phyloP scores from a whole-genome alignment of 1,140 invertebrate genomes.

The Drosophila subobscura region DNA sequence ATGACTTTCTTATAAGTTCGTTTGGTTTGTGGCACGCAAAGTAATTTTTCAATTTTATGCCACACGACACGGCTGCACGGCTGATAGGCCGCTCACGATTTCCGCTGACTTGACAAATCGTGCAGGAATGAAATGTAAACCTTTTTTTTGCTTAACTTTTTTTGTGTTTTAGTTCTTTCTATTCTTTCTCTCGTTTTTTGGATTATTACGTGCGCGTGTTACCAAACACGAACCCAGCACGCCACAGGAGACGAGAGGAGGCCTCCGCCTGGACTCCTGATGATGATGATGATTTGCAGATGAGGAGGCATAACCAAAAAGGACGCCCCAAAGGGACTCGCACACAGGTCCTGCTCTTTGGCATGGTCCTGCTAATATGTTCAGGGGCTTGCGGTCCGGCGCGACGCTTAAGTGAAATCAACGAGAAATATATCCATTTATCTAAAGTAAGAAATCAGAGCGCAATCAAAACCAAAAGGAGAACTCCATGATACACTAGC shows the following conservation, averaged over 20 bases:
- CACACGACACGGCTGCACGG: conserved; percentile 30
- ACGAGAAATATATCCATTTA: conserved; percentile 58
- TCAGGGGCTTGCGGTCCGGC: conserved; percentile 51
- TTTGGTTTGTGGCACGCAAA: conserved; percentile 62
- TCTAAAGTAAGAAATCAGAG: conserved; percentile 29
- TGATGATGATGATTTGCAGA: conserved; percentile 57
- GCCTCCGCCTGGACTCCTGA: conserved; percentile 16
- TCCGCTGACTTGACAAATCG: conserved; percentile 83
- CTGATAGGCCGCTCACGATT: conserved; percentile 80
- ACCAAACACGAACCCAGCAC: conserved; percentile 42
- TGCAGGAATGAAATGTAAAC: conserved; percentile 80
- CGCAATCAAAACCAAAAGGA: conserved; percentile 9
- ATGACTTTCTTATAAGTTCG: conserved; percentile 75
- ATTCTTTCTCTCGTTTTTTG: conserved; percentile 19
- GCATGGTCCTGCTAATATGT: conserved; percentile 61
- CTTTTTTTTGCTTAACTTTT: conserved; percentile 29
- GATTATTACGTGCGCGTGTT: conserved; percentile 67
- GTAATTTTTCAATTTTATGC: conserved; percentile 79
- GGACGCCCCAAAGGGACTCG: conserved; percentile 27
- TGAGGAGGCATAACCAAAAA: conserved; percentile 49
- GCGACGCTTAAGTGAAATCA: conserved; percentile 73
- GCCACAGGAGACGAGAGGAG: conserved; percentile 24
- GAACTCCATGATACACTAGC: conserved; percentile 11
- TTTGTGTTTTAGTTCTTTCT: conserved; percentile 3
- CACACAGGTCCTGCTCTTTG: conserved; percentile 1